phyloP scores from a whole-genome alignment of 1,140 invertebrate species.

The Phthorimaea operculella region DNA sequence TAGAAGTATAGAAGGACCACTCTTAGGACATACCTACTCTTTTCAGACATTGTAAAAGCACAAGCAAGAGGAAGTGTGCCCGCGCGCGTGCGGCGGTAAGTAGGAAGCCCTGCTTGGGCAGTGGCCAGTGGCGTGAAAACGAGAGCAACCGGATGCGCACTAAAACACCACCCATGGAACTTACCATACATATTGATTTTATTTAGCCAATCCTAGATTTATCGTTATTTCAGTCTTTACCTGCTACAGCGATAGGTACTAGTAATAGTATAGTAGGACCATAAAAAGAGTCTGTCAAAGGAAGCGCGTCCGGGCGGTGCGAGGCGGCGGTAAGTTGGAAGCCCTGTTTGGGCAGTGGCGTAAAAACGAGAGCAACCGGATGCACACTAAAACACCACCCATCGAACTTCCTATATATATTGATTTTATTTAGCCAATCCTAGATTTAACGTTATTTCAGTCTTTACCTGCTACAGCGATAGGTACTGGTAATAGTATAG shows the following conservation, averaged over 20 bases:
- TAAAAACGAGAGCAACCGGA: constrained; percentile 43
- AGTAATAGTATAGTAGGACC: background rate
- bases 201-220: too few relatives aligned
- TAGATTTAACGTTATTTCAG: too few relatives aligned
- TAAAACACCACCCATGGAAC: constrained; percentile 19
- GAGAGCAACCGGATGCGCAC: constrained; percentile 36
- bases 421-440: too few relatives aligned
- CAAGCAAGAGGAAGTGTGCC: constrained; percentile 32
- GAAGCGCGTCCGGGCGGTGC: constrained; percentile 25
- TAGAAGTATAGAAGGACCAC: too few relatives aligned
- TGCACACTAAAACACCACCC: constrained; percentile 37
- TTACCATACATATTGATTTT: too few relatives aligned
- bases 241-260: too few relatives aligned
- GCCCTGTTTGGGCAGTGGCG: constrained; percentile 46
- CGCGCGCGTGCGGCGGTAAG: constrained; percentile 24
- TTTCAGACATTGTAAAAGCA: too few relatives aligned
- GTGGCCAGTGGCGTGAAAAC: constrained; percentile 47
- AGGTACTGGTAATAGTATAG: too few relatives aligned
- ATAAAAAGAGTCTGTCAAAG: constrained; percentile 19
- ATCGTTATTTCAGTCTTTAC: too few relatives aligned
- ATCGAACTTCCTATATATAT: background rate
- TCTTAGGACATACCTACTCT: too few relatives aligned
- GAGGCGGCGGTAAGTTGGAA: constrained; percentile 42
- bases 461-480: too few relatives aligned
- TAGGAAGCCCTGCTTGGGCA: constrained; percentile 52